These are phyloP conservation scores for Etheostoma nigrum DNA, from an alignment of 2,797 vertebrate genomes.

Conservation along the genomic window DNA sequence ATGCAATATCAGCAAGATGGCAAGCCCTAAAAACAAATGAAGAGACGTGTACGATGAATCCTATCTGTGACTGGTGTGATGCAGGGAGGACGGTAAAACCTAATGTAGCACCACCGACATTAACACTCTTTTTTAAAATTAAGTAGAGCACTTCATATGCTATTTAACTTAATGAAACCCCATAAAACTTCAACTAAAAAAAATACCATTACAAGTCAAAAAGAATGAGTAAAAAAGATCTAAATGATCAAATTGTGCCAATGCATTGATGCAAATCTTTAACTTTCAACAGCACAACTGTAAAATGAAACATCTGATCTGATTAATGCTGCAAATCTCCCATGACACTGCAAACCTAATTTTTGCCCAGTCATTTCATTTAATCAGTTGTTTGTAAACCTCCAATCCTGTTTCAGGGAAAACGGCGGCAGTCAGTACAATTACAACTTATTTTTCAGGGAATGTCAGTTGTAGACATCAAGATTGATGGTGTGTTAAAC, in stretches of 20 bases:
- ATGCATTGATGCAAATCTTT: conserved; percentile 30
- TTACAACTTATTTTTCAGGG: conserved; percentile 16
- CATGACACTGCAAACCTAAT: conserved; percentile 37
- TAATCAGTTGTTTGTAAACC: conserved; percentile 55
- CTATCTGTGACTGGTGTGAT: conserved; percentile 7
- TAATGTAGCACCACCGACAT: neutral
- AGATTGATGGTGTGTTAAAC: conserved; percentile 1
- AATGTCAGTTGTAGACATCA: conserved; percentile 9
- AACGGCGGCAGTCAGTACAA: neutral
- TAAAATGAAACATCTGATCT: conserved; percentile 57
- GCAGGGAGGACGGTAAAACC: neutral
- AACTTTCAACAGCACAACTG: conserved; percentile 20
- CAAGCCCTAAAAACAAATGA: conserved; percentile 64
- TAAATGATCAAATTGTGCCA: conserved; percentile 24
- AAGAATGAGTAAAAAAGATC: conserved; percentile 3
- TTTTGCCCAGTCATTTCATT: conserved; percentile 33
- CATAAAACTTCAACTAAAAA: neutral
- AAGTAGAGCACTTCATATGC: neutral
- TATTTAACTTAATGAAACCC: neutral
- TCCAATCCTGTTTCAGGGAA: conserved; percentile 46
- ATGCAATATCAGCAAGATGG: conserved; percentile 34
- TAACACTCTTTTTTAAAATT: rapidly evolving
- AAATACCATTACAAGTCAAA: neutral
- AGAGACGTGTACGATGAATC: neutral
- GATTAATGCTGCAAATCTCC: conserved; percentile 39